Percentiles rank a stretch among this genome's conserved stretches.
These are phyloP conservation scores for Ageneiosus marmoratus DNA, from an alignment of 2,113 vertebrate species.

Conservation along the genomic window DNA sequence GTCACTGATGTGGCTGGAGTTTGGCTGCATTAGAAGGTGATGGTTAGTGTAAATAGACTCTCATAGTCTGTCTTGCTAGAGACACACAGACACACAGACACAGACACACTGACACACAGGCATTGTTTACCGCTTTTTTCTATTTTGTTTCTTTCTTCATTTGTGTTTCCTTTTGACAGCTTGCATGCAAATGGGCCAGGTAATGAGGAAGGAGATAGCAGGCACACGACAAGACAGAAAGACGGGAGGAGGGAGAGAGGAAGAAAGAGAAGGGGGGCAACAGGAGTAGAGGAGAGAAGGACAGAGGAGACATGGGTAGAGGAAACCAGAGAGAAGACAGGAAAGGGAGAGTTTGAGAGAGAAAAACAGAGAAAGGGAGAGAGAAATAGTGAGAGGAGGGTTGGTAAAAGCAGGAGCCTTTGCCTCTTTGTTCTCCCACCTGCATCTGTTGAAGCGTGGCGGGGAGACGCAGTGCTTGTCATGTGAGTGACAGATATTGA, in stretches of 20 bases:
- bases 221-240: constrained; percentile 7
- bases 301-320: constrained; percentile 30
- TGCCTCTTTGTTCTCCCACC: constrained; percentile 56
- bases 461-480: constrained; percentile 53
- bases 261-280: neutral
- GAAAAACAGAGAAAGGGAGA: constrained; percentile 32
- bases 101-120: neutral
- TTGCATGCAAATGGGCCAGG: constrained; percentile 54
- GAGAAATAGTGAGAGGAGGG: constrained; percentile 32
- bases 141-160: constrained; percentile 47
- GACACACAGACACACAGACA: constrained; percentile 27
- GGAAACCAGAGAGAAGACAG: constrained; percentile 33
- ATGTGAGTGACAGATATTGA: constrained; percentile 63
- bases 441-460: constrained; percentile 53
- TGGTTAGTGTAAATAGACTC: constrained; percentile 25
- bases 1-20: constrained; percentile 10
- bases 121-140: constrained; percentile 36
- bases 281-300: constrained; percentile 20
- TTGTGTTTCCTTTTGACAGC: constrained; percentile 54
- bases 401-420: constrained; percentile 51
- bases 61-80: neutral
- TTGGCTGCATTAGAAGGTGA: constrained; percentile 23
- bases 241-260: neutral
- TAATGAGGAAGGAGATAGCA: constrained; percentile 48
- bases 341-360: constrained; percentile 10